Evolutionary conservation across 37 sponge, comb jelly and placozoan genomes (phyloP).

Genomic region (Mnemiopsis leidyi): DNA sequence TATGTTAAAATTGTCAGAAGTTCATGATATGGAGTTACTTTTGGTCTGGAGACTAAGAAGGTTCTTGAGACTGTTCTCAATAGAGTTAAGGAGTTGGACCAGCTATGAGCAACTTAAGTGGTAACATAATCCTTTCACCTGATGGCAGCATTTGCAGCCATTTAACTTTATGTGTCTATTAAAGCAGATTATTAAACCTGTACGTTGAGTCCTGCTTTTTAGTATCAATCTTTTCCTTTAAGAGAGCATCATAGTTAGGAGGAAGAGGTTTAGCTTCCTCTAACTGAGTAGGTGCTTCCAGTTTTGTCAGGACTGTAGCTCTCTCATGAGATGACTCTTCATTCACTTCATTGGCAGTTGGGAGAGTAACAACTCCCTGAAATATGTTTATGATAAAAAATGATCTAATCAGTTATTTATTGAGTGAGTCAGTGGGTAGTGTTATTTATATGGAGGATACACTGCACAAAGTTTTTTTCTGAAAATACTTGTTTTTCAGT

Average conservation of each 20-base stretch:
- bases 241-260: neutral
- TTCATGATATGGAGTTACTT: no score
- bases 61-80: no score
- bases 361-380: constrained; percentile 54
- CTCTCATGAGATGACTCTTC: neutral
- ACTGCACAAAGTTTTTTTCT: no score
- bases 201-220: constrained; percentile 38
- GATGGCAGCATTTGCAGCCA: neutral
- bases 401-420: no score
- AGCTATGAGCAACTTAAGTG: no score
- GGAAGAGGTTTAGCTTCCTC: neutral
- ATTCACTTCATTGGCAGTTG: neutral
- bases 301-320: neutral
- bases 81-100: no score
- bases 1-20: no score
- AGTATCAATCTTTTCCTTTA: constrained; percentile 8
- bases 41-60: no score
- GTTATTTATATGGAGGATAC: no score
- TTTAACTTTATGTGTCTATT: neutral
- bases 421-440: no score
- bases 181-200: constrained; percentile 22
- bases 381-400: neutral
- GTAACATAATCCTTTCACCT: no score
- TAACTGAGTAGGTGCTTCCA: neutral
- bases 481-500: no score